Evolutionary conservation across 2,113 vertebrate genomes (phyloP), one percentile per base, ranked within the genome.

Genomic region (Neolamprologus tretocephalus): DNA sequence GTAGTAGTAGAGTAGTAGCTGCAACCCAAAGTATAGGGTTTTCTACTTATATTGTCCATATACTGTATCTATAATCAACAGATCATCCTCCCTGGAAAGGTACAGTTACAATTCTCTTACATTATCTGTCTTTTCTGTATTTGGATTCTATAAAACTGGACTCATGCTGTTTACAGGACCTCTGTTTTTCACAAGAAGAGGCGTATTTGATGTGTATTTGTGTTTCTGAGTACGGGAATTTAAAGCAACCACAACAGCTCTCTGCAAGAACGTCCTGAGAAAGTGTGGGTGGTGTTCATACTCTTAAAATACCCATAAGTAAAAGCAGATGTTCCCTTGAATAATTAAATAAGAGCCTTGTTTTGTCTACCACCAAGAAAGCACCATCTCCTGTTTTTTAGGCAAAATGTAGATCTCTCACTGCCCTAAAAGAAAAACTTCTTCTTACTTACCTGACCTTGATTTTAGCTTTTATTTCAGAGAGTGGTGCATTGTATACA

Each of bases 331-430:
- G 89, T 90, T 16, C 23, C 75, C 73, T 63, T 96, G 47, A 94
- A 95, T 95, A 89, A 95, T 95, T 94, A 66, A 95, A 80, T 17
- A 5, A 80, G 12, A 71, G 55, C 40, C 83, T 73, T 92, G 92
- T 93, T 94, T 81, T 88, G 71, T 51, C 79, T 82, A 58, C 51
- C 7, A 11, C 53, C 47, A 81, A 78, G 85, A 85, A 68, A 89
- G 63, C 81, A 47, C n/a, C 6, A 37, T 78, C 80, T 80, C 28
- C 57, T 42, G 54, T 80, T 49, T 86, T 90, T 87, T 16, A 40
- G 58, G 79, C 12, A 54, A 45, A 81, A 85, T 53, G 68, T 55
- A n/a, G 26, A 57, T 31, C 4, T 51, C 58, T 63, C 45, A 12
- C 40, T 57, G 55, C 63, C 58, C 2, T 35, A 71, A 90, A 83